Base-by-base conservation (phyloP, 2,113 vertebrate species). In the Amia ocellicauda region DNA sequence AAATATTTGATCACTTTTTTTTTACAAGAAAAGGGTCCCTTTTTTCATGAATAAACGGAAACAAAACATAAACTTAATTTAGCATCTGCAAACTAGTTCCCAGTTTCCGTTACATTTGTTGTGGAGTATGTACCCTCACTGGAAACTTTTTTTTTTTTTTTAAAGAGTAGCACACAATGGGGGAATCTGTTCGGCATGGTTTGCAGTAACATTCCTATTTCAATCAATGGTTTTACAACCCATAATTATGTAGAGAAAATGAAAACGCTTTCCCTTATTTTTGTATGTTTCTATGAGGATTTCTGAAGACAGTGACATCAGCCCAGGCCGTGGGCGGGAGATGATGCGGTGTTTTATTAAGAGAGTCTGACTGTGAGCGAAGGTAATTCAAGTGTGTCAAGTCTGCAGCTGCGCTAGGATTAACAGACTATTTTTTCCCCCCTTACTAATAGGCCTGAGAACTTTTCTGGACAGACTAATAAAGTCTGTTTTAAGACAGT, bases 301-400 rank as follows among this genome's bases (percentile, higher is more conserved):
- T 26, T 52, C 43, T 50, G 20, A 19, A 51, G 27, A 29, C 27
- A 10, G 17, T 28, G 50, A 24, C 1, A 22, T 9, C 16, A 7
- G 45, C n/a, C 45, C 10, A n/a, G n/a, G 20, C 17, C 23, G 24
- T 24, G 41, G 29, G n/a, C 24, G 36, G 5, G 47, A 24, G 42
- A 51, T 17, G 36, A 42, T 27, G 13, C 14, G 10, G 29, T 47
- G 41, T 36, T 41, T 29, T 58, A 54, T 52, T 40, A 60, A 55
- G n/a, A 57, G 20, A 57, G 5, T 24, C 24, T 7, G 31, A 40
- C 27, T 0, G 31, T 29, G 61, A 64, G 65, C 73, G 71, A 71
- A 74, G 71, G 41, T 50, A 67, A 26, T n/a, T 14, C 61, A 17
- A 4, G 8, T 24, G 20, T 16, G 22, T 7, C 19, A 10, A 9